These are phyloP conservation scores for Drosophila flavopinicola DNA, from an alignment of 2,888 invertebrate species.

Conservation along the genomic window DNA sequence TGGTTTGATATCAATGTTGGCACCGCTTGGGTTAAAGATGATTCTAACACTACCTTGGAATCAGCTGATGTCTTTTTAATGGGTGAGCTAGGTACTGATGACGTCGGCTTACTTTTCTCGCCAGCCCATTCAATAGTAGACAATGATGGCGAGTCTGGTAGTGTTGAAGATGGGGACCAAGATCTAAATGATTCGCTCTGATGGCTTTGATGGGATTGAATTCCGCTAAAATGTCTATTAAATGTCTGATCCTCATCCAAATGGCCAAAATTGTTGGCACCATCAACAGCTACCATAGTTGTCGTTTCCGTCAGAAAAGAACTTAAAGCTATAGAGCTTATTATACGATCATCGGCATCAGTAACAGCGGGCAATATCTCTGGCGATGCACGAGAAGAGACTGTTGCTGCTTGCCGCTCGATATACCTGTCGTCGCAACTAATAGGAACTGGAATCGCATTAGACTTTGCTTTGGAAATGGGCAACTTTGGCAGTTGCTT, in stretches of 20 bases:
- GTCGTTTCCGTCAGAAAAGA: neutral
- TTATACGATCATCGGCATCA: conserved; percentile 7
- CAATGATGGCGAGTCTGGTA: conserved; percentile 10
- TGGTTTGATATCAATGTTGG: conserved; percentile 5
- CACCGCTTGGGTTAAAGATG: conserved; percentile 15
- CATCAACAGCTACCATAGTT: conserved; percentile 1
- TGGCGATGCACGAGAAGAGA: conserved; percentile 20
- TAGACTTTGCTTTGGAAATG: conserved; percentile 26
- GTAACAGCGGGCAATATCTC: neutral
- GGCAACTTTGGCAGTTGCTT: conserved; percentile 80
- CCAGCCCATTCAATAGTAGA: conserved; percentile 1
- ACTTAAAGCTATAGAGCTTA: neutral
- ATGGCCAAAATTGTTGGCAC: conserved; percentile 4
- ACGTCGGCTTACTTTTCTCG: neutral
- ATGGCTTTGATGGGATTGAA: neutral
- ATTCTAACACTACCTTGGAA: conserved; percentile 5
- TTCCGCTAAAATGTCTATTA: conserved; percentile 2
- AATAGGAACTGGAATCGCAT: conserved; percentile 18
- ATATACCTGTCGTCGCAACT: conserved; percentile 10
- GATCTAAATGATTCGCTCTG: conserved; percentile 20
- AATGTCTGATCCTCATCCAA: conserved; percentile 5
- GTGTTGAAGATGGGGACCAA: conserved; percentile 9
- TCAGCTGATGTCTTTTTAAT: conserved; percentile 4
- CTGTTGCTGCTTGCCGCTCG: conserved; percentile 7
- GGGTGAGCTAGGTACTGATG: neutral